Base-by-base conservation (phyloP, 2,888 invertebrate species). In the Protodeltote pygarga region DNA sequence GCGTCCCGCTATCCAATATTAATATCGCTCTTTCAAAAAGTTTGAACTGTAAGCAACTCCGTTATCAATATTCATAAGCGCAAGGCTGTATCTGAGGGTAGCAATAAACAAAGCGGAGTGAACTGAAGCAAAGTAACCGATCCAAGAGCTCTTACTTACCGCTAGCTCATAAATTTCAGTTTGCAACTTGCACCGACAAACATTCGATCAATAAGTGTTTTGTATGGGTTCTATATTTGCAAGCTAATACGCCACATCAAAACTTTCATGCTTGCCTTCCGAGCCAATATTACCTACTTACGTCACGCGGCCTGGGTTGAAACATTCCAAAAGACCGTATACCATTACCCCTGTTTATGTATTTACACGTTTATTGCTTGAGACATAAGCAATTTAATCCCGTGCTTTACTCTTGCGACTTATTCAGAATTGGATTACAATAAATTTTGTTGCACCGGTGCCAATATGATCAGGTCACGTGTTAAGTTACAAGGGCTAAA, bases 161-260 rank as follows among this genome's bases (percentile, higher is more conserved):
- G 73, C 72, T 73, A 72, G 77, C 83, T 84, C 91, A 87, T 91
- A 90, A 91, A 91, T 91, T 90, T 86, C 83, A 87, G 88, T 89
- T 91, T 89, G 85, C 83, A 90, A 91, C 79, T 91, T 87, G 89
- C 87, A 86, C 75, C 77, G 82, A 79, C 82, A 79, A 87, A 85
- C 86, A 84, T 87, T 89, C 87, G 90, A 91, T 91, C 90, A 90
- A 90, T 91, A 89, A 83, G 84, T 81, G 78, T 88, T 90, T 91
- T 91, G 88, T 90, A 91, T 81, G 89, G 91, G 75, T 87, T 91
- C 89, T 84, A 85, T 90, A 89, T 89, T 89, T 90, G 89, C 89
- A 87, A 89, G 84, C 81, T 90, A 89, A 92, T 90, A 89, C 77
- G 80, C 85, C 83, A 85, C 80, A 85, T 85, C 85, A 79, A 83